phyloP scores from a whole-genome alignment of 2,113 vertebrate species.

The Vimba vimba region DNA sequence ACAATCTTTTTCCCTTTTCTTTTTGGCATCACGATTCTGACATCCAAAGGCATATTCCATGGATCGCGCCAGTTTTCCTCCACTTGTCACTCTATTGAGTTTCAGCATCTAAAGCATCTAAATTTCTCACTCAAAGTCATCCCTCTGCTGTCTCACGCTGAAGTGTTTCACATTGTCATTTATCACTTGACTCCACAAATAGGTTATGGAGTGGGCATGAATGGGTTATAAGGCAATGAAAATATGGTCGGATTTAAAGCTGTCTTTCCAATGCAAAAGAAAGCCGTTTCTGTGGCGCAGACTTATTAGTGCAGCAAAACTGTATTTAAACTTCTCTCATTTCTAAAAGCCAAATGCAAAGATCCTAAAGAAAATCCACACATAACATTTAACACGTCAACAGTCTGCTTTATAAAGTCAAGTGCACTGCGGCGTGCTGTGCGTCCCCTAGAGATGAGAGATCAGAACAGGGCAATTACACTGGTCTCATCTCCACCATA shows the following conservation, averaged over 20 bases:
- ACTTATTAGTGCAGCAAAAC: background rate
- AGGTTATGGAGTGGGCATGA: constrained; percentile 2
- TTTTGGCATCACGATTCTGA: no score
- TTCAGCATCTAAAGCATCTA: background rate
- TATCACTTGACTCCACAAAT: constrained; percentile 22
- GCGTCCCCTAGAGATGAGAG: background rate
- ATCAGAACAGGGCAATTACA: constrained; percentile 7
- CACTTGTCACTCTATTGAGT: background rate
- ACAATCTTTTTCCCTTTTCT: no score
- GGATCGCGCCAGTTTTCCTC: no score
- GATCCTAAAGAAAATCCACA: background rate
- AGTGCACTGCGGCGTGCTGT: background rate
- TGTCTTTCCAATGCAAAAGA: background rate
- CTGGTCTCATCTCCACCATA: background rate
- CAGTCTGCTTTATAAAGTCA: constrained; percentile 21
- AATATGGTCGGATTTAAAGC: background rate
- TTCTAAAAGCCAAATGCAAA: background rate
- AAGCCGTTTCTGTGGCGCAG: background rate
- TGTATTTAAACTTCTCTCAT: background rate
- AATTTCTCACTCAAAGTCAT: background rate
- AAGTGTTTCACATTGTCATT: constrained; percentile 13
- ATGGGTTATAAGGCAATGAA: background rate
- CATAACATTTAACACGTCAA: constrained; percentile 13
- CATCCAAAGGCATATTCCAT: no score
- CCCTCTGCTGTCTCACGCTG: background rate